Evolutionary conservation across 2,888 invertebrate genomes (phyloP), one percentile per base, ranked within the genome.

Genomic region (Cryptops parisi): DNA sequence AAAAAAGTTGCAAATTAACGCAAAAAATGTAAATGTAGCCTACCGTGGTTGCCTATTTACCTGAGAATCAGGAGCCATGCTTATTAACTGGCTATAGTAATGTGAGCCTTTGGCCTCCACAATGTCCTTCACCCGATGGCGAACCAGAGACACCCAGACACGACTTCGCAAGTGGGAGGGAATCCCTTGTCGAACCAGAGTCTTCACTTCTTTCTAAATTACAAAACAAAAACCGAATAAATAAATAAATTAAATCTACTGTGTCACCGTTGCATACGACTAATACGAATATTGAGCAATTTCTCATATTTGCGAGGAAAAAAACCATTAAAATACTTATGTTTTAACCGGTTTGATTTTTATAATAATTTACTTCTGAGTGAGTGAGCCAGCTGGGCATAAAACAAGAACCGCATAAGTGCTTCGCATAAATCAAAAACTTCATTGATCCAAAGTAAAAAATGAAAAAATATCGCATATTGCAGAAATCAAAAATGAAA

Each of bases 111-210:
- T 71, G 47, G 65, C 65, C 39, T 65, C 64, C 46, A 74, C 63
- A n/a, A 75, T 61, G 47, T 73, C 72, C 57, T 70, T 69, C 12
- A 75, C 63, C 3, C 74, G 71, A 54, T 70, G 67, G 59, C 72
- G 71, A 62, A 74, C 73, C 5, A 74, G 62, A 19, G 65, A 61
- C 23, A 65, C 62, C 74, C 74, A 74, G 22, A 74, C 66, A 38
- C 66, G 65, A 23, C 65, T 63, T 6, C 74, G 60, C 53, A 69
- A 63, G 41, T 69, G 64, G 49, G 68, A 65, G 0, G 74, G 73
- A 21, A 75, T 68, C 2, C 74, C 74, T n/a, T 62, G 64, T 2
- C 74, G 65, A 49, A 71, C 68, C 52, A 74, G 61, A 26, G 52
- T 44, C 57, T 73, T 70, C 50, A 70, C 62, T 57, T 71, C 72